These are phyloP conservation scores for Cercopithecus mona DNA, from an alignment of 2,113 vertebrate species.

Conservation along the genomic window DNA sequence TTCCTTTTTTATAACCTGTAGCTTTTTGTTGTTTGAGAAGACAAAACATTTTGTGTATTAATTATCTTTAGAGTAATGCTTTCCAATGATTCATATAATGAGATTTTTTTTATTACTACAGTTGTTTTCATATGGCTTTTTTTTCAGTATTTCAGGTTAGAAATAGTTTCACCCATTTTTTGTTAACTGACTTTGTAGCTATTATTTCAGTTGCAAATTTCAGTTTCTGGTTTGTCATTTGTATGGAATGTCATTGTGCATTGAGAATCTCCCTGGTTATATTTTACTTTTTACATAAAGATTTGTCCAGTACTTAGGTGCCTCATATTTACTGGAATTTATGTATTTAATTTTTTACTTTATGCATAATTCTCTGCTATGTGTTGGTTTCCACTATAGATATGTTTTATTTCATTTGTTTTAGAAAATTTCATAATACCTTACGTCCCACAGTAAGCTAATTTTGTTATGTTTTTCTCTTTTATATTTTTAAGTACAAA, in stretches of 20 bases:
- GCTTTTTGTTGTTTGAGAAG: neutral
- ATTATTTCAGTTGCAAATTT: neutral
- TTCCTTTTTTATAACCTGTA: neutral
- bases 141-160: neutral
- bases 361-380: neutral
- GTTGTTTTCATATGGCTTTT: neutral
- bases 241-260: neutral
- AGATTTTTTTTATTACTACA: neutral
- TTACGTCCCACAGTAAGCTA: neutral
- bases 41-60: neutral
- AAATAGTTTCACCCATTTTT: neutral
- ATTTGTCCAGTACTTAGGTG: neutral
- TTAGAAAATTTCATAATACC: neutral
- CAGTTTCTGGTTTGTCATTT: neutral
- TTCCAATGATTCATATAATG: neutral
- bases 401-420: neutral
- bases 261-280: neutral
- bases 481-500: neutral
- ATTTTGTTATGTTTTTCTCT: neutral
- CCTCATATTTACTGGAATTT: neutral
- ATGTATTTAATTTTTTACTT: neutral
- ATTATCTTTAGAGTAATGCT: neutral
- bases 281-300: neutral
- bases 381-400: neutral
- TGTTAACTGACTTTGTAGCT: neutral